phyloP scores from a whole-genome alignment of 30 jellyfish, hydroid and myxozoan genomes.

The Aurelia coerulea region DNA sequence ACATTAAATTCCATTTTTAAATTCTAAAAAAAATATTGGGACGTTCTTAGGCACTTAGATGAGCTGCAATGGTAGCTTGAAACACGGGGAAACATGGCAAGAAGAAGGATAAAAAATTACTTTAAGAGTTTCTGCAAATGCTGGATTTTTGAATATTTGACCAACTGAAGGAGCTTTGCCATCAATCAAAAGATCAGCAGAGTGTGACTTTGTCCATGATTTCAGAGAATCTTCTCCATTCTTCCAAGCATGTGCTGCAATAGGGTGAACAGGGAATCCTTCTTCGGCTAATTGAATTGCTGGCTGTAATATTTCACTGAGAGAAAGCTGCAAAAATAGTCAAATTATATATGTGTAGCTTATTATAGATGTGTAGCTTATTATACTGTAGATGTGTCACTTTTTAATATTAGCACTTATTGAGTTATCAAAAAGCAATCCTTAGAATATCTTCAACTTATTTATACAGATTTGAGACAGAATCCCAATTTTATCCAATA shows the following conservation, averaged over 20 bases:
- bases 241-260: slow-evolving; percentile 76
- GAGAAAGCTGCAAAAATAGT: slow-evolving; percentile 51
- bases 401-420: no score
- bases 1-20: no score
- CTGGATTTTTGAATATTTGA: slow-evolving; percentile 71
- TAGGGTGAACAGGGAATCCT: slow-evolving; percentile 90
- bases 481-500: no score
- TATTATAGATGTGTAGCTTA: no score
- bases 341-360: no score
- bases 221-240: slow-evolving; percentile 46
- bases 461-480: no score
- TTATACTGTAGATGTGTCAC: no score
- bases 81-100: neutral
- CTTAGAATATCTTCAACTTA: no score
- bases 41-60: no score
- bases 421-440: no score
- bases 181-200: slow-evolving; percentile 56
- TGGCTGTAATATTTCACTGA: slow-evolving; percentile 66
- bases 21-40: no score
- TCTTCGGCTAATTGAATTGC: slow-evolving; percentile 78
- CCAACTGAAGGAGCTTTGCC: slow-evolving; percentile 88
- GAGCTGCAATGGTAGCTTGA: no score
- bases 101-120: slow-evolving; percentile 28
- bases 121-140: slow-evolving; percentile 71
- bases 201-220: slow-evolving; percentile 46